Evolutionary conservation across 2,888 invertebrate species (phyloP).

Genomic region (Diogma glabrata): DNA sequence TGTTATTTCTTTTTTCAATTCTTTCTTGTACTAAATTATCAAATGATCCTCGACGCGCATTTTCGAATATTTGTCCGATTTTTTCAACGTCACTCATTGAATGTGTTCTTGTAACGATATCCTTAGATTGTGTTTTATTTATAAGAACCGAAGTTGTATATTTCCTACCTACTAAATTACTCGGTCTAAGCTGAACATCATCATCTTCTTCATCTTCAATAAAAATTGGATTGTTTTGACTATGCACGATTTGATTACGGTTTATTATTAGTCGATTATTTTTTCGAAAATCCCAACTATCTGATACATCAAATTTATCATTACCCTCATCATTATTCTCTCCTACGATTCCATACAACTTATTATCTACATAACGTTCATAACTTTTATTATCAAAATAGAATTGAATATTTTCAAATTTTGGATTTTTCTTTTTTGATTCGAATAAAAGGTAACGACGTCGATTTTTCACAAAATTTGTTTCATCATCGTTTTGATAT

Average conservation of each 20-base stretch:
- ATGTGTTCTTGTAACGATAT: background rate
- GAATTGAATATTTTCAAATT: constrained; percentile 17
- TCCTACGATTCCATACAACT: constrained; percentile 16
- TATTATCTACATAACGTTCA: constrained; percentile 18
- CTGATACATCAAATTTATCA: constrained; percentile 7
- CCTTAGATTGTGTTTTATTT: background rate
- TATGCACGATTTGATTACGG: background rate
- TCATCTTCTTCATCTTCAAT: no score
- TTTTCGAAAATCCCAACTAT: constrained; percentile 17
- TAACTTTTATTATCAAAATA: constrained; percentile 19
- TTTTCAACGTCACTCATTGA: constrained; percentile 7
- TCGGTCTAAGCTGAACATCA: no score
- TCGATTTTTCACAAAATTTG: constrained; percentile 5
- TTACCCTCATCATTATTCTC: constrained; percentile 1
- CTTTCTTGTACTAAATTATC: no score
- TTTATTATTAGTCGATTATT: background rate
- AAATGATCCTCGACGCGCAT: background rate
- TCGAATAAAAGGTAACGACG: constrained; percentile 10
- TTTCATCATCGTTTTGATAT: constrained; percentile 12
- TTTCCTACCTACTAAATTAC: no score
- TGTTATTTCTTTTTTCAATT: no score
- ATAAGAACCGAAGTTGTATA: no score
- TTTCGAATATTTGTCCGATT: constrained; percentile 7
- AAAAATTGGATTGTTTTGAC: background rate
- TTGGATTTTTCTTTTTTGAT: constrained; percentile 9